Base-by-base conservation (phyloP, 2,888 invertebrate species). In the Anthrax anthrax region DNA sequence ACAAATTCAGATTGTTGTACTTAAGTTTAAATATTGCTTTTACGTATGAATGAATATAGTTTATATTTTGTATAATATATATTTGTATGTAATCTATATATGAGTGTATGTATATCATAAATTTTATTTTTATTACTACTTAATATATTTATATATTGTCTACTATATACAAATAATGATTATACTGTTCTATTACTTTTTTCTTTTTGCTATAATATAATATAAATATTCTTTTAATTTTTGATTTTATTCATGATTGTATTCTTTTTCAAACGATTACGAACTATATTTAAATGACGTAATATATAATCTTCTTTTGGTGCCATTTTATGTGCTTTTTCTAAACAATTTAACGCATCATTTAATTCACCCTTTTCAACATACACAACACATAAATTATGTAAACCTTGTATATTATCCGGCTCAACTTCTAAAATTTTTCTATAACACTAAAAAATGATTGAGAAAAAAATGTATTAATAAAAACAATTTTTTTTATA, bases 331-430 rank as follows among this genome's bases (percentile, higher is more conserved):
- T 84, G 83, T 2, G 90, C 91, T 42, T 81, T 76, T 42, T 81
- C 75, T 17, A 96, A 75, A 63, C 96, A 96, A 44, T 80, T 75
- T 55, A 88, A 87, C 0, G 95, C 96, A 45, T 78, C 72, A n/a
- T 79, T 73, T 27, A 96, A 72, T 57, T 85, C 81, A 12, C 92
- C 92, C 36, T 88, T 76, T 66, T 96, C 95, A 8, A 96, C 94
- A 56, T 86, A 86, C 1, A 96, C 94, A 9, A 96, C 96, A 69
- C 96, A 96, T 19, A 96, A 73, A 69, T 96, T 96, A 72, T 96
- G 96, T 39, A 89, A 73, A 1, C 92, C 95, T 70, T 95, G 95
- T 51, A 91, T 86, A 65, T 95, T 92, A 55, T 81, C 80, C 0
- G 94, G 84, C 57, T 96, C 94, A 52, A 88, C 67, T 56, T 84